Conservation (phyloP, 1,140 invertebrate species). For the Chlorops oryzae region DNA sequence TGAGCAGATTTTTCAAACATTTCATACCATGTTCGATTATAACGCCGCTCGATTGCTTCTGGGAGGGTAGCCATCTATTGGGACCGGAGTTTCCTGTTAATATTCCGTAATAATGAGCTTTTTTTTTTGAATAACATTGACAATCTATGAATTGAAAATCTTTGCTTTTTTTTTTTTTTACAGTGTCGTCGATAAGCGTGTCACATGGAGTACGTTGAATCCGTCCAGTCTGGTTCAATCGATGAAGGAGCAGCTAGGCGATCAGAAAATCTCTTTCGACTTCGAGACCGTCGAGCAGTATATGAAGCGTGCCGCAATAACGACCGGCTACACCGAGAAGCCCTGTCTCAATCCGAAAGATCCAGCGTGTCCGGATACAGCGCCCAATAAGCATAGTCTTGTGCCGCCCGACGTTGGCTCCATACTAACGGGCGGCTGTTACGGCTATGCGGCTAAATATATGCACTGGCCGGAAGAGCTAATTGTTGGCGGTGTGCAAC, state of each 20-base stretch:
- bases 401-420: conserved; percentile 83
- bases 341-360: conserved; percentile 91
- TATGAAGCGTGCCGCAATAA: conserved; percentile 90
- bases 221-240: conserved; percentile 70
- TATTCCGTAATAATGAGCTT: conserved; percentile 91
- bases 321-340: conserved; percentile 93
- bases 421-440: conserved; percentile 89
- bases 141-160: no score
- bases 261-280: conserved; percentile 53
- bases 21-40: conserved; percentile 95
- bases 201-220: conserved; percentile 89
- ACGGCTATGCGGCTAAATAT: conserved; percentile 93
- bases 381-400: conserved; percentile 83
- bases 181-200: conserved; percentile 58
- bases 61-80: conserved; percentile 95
- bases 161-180: no score
- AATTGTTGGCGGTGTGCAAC: conserved; percentile 84
- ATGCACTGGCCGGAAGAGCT: conserved; percentile 99
- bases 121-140: no score
- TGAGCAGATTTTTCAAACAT: conserved; percentile 84
- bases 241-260: conserved; percentile 59
- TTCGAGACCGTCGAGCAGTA: conserved; percentile 75
- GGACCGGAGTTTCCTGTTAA: conserved; percentile 82
- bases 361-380: conserved; percentile 79
- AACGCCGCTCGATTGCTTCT: conserved; percentile 97